Base-by-base conservation (phyloP, 2,888 invertebrate species). In the Drosophila hawaiiensis region DNA sequence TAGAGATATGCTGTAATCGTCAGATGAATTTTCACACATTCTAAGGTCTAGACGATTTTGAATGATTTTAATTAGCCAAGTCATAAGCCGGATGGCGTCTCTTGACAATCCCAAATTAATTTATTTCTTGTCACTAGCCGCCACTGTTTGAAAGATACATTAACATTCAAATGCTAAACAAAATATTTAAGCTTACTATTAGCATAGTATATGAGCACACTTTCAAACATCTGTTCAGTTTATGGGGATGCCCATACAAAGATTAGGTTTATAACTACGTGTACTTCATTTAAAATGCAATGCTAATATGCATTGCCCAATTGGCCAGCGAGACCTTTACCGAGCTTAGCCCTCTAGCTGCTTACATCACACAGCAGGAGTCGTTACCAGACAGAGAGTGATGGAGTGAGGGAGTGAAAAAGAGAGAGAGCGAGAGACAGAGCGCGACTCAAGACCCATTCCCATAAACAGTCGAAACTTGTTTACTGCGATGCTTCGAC, bases 361-460 rank as follows among this genome's bases (percentile, higher is more conserved):
- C 88, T 84, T 84, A 84, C 84, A 90, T 84, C 84, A 84, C 67
- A 82, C 68, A 88, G 79, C 73, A 83, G 69, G 88, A 84, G 84
- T 74, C 69, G 63, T 62, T 74, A 58, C 61, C 68, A 73, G 67
- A 67, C 37, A 56, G 43, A 35, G 28, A 5, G 5, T 16, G 16
- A 22, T 29, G 10, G 16, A 22, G n/a, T 16, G 16, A 4, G 53
- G 7, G 29, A 4, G 31, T 19, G n/a, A 22, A n/a, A 28, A 28
- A 56, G 55, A 29, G 29, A 29, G 29, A 29, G 16, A 10, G 37
- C 12, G 19, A 19, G 25, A 39, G 56, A 29, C 29, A 16, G 56
- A 58, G 55, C 12, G 55, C 41, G 29, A 41, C 25, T 28, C 28
- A 41, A 73, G 59, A 66, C 49, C 53, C 66, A 54, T 31, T 31